Evolutionary conservation across 37 sponge, comb jelly and placozoan species (phyloP).

Genomic region (Theonella swinhoei): DNA sequence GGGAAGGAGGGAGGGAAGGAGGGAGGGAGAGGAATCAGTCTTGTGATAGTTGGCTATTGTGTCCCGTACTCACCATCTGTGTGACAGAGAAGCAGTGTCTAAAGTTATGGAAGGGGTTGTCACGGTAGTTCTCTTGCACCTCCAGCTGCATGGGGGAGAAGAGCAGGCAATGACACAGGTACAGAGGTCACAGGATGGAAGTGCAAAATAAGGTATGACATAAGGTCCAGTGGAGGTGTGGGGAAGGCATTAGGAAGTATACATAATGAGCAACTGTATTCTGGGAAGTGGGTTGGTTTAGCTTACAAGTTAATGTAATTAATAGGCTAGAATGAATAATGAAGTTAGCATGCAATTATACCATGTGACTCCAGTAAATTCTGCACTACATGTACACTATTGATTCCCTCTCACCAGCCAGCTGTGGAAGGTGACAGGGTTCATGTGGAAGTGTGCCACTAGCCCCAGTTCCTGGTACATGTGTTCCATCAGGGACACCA

Average conservation of each 20-base stretch:
- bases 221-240: neutral
- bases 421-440: slow-evolving; percentile 60
- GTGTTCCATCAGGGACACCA: slow-evolving; percentile 86
- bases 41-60: too few relatives aligned
- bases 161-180: neutral
- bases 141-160: slow-evolving; percentile 25
- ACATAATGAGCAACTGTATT: too few relatives aligned
- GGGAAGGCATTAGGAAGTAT: neutral
- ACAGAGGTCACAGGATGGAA: neutral
- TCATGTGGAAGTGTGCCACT: slow-evolving; percentile 61
- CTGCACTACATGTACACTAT: too few relatives aligned
- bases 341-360: too few relatives aligned
- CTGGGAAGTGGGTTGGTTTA: too few relatives aligned
- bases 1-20: too few relatives aligned
- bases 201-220: neutral
- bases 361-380: too few relatives aligned
- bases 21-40: too few relatives aligned
- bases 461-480: slow-evolving; percentile 87
- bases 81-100: slow-evolving; percentile 93
- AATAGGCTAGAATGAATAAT: too few relatives aligned
- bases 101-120: slow-evolving; percentile 95
- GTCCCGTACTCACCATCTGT: slow-evolving; percentile 65
- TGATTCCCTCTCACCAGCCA: too few relatives aligned
- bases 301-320: too few relatives aligned
- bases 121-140: slow-evolving; percentile 79